Evolutionary conservation across 2,113 vertebrate species (phyloP).

Genomic region (Mixornis gularis): DNA sequence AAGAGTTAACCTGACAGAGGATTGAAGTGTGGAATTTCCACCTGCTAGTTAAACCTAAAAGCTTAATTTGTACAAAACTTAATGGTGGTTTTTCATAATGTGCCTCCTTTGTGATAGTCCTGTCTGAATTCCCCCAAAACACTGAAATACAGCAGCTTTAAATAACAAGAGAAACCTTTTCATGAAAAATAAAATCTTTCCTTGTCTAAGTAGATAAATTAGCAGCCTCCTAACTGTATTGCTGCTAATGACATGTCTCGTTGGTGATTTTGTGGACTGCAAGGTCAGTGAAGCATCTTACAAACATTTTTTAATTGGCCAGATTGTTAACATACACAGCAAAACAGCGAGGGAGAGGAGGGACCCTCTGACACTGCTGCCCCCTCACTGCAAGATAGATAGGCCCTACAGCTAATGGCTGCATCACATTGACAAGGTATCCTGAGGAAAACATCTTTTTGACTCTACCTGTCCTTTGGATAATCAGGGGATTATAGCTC

Average conservation of each 20-base stretch:
- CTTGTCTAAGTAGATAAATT: constrained; percentile 15
- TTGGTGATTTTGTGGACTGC: constrained; percentile 1
- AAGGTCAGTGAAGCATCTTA: constrained; percentile 42
- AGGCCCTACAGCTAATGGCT: neutral
- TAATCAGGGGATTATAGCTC: constrained; percentile 7
- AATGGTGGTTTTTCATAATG: neutral
- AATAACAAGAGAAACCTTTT: neutral
- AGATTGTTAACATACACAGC: constrained; percentile 17
- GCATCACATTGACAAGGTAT: neutral
- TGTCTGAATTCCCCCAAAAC: neutral
- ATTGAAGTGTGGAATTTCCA: accelerated
- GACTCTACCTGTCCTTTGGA: neutral
- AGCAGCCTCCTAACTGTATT: neutral
- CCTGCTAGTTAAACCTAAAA: neutral
- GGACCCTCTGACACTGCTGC: neutral
- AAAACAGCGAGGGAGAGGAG: neutral
- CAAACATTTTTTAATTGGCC: constrained; percentile 57
- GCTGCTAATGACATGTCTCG: neutral
- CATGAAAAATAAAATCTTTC: neutral
- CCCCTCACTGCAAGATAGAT: neutral
- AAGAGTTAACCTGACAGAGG: neutral
- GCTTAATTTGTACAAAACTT: neutral
- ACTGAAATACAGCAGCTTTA: neutral
- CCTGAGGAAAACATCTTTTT: neutral
- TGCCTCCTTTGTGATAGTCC: neutral